Evolutionary conservation across 2,888 invertebrate genomes (phyloP), one percentile per base, ranked within the genome.

Genomic region (Lissonota sp.): DNA sequence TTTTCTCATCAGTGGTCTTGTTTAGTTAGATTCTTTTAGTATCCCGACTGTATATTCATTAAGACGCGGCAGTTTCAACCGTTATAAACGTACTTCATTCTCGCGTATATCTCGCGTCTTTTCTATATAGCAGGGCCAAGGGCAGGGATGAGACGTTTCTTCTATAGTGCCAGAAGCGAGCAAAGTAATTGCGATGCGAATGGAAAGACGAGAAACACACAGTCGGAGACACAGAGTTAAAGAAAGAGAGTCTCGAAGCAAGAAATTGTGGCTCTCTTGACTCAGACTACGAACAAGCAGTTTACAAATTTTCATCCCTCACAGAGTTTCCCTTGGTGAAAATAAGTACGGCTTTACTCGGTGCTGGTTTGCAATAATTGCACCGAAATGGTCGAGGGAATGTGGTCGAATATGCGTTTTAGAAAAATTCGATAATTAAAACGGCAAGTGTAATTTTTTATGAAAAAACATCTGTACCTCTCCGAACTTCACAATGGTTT

Each of bases 121-220:
- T 26, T 26, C 46, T 39, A 14, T n/a, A 40, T n/a, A 55, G 10
- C 6, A 53, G 62, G 55, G 57, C 26, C 6, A 5, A 57, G 70
- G 37, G 63, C 46, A 12, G 44, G 69, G 80, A 57, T 63, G 72
- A 72, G 67, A 76, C 62, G 72, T 72, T 76, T 72, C 80, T 69
- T 69, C 76, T 57, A n/a, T n/a, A 62, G 72, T 69, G 80, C 76
- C 72, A 51, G 67, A 14, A 76, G 80, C 75, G 67, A 69, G 55
- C 60, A 42, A 63, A 76, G 76, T 80, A 80, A 80, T 80, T 76
- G 76, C 76, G 72, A 76, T 57, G 67, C 76, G 76, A 72, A 67
- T 37, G 71, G 72, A 76, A 57, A 72, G 72, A 46, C 57, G n/a
- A 44, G 55, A 58, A 5, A 72, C 39, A 44, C 49, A 51, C 10